Conservation (phyloP, 2,113 vertebrate species). For the Rhagologus leucostigma region DNA sequence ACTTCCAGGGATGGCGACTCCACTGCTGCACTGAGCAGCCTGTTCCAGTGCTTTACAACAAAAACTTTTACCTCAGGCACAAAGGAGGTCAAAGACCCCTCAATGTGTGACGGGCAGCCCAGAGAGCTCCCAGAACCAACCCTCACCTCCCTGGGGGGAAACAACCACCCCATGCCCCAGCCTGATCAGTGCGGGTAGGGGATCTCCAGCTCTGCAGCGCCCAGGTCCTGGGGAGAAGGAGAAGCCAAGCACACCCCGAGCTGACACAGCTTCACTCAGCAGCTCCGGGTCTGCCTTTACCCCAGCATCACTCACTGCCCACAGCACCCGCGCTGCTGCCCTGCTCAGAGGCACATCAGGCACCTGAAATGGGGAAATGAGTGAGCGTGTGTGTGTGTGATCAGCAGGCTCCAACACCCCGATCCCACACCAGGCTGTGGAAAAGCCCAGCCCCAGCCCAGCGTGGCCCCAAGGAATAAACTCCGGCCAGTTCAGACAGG, state of each 20-base stretch:
- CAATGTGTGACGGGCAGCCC: neutral
- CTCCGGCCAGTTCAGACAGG: no score
- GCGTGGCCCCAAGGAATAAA: neutral
- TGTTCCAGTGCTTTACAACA: neutral
- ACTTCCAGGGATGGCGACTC: neutral
- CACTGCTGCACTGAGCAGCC: neutral
- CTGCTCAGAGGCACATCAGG: neutral
- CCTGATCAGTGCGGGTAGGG: fast-evolving
- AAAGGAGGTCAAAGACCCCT: neutral
- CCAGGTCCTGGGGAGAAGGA: neutral
- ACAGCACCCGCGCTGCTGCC: fast-evolving
- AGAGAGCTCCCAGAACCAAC: neutral
- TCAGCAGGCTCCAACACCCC: neutral
- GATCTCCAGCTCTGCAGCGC: neutral
- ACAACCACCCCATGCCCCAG: neutral
- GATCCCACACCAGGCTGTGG: neutral
- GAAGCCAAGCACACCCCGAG: neutral
- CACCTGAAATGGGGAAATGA: neutral
- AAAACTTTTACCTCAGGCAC: neutral
- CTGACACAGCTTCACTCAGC: neutral
- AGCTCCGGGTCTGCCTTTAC: neutral
- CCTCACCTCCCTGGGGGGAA: no score
- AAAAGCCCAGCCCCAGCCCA: neutral
- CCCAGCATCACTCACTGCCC: neutral
- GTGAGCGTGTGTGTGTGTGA: fast-evolving